A percentile compares a stretch with the other conserved stretches of the same genome.
These are phyloP conservation scores for Boloria selene DNA, from an alignment of 2,888 invertebrate genomes.

Conservation along the genomic window DNA sequence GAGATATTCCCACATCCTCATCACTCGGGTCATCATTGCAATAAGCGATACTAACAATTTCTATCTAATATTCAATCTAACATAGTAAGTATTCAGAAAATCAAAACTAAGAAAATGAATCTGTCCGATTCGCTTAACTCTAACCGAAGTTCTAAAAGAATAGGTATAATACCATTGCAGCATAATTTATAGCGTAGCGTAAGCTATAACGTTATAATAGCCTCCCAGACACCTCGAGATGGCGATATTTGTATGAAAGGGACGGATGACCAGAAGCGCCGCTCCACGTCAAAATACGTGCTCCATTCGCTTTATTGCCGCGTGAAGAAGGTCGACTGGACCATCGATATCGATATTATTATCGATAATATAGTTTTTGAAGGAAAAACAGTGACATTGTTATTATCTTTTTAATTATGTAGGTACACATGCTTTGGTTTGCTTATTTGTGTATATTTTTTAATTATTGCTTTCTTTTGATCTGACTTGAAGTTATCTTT, in stretches of 20 bases:
- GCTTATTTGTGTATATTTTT: too few species aligned
- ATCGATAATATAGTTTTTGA: background rate
- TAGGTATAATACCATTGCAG: conserved; percentile 69
- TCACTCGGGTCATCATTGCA: conserved; percentile 14
- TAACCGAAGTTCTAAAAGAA: conserved; percentile 63
- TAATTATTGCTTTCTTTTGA: background rate
- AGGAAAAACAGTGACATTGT: too few species aligned
- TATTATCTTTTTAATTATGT: too few species aligned
- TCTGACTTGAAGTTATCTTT: too few species aligned
- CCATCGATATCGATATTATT: conserved; percentile 58
- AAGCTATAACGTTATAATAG: conserved; percentile 76
- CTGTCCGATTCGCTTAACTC: conserved; percentile 64
- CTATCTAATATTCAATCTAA: conserved; percentile 33
- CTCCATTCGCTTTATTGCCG: conserved; percentile 81
- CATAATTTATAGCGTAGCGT: conserved; percentile 76
- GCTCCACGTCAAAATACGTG: conserved; percentile 83
- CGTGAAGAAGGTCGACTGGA: too few species aligned
- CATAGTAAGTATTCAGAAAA: conserved; percentile 28
- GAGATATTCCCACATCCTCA: conserved; percentile 13
- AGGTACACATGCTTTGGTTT: too few species aligned
- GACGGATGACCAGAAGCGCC: conserved; percentile 79
- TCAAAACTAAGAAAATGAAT: conserved; percentile 52
- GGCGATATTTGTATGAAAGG: conserved; percentile 52
- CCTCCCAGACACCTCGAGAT: conserved; percentile 74
- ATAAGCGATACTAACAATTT: conserved; percentile 15